Evolutionary conservation across 92 coral and sea anemone genomes (phyloP).

Genomic region (Palythoa caribaeorum): DNA sequence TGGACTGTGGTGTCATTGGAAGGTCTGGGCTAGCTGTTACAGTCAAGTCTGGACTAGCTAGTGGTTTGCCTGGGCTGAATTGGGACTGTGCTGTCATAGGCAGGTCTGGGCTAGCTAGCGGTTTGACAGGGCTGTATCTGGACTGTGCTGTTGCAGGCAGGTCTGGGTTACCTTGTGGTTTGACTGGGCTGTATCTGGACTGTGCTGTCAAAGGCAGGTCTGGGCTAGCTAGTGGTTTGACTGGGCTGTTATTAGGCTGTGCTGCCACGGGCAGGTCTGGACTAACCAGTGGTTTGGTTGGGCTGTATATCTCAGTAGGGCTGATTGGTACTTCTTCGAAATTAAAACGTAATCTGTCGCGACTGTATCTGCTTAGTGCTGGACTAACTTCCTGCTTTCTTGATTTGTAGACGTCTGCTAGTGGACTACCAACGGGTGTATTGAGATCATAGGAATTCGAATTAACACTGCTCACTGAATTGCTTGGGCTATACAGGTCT

Average conservation of each 20-base stretch:
- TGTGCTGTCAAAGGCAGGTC: background rate
- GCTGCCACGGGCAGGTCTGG: slow-evolving; percentile 30
- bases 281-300: slow-evolving; percentile 31
- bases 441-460: background rate
- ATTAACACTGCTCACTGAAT: background rate
- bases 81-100: background rate
- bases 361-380: background rate
- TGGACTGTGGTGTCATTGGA: background rate
- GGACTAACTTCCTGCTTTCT: background rate
- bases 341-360: background rate
- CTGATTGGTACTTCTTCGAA: slow-evolving; percentile 4
- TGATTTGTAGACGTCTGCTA: slow-evolving; percentile 8
- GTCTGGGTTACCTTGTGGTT: background rate
- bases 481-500: background rate
- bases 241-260: background rate
- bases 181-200: background rate
- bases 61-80: background rate
- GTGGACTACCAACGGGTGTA: background rate
- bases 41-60: background rate
- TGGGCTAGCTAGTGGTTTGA: slow-evolving; percentile 10
- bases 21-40: background rate
- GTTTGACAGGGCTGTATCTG: slow-evolving; percentile 25
- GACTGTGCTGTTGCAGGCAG: background rate
- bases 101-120: slow-evolving; percentile 13
- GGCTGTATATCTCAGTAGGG: slow-evolving; percentile 22